Evolutionary conservation across 2,797 vertebrate genomes (phyloP).

Genomic region (Notamacropus eugenii): DNA sequence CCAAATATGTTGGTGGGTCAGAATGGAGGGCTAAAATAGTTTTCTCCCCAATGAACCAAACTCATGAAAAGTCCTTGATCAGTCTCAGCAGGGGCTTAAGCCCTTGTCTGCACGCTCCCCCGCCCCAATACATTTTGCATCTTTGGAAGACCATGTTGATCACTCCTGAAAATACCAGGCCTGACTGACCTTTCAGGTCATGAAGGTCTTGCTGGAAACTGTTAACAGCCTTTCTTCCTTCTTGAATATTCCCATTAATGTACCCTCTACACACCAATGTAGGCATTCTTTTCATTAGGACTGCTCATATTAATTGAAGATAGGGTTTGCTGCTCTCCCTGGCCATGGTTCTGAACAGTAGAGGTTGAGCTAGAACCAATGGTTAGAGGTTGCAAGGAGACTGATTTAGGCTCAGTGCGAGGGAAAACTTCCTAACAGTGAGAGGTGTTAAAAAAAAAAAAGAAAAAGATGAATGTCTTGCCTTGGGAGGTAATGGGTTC

Average conservation of each 20-base stretch:
- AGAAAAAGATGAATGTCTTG: neutral
- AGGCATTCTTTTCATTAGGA: neutral
- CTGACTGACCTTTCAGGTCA: neutral
- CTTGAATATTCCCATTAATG: neutral
- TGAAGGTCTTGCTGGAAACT: neutral
- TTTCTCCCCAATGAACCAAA: neutral
- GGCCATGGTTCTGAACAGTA: neutral
- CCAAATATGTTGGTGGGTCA: neutral
- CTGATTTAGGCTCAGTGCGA: neutral
- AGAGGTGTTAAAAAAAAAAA: neutral
- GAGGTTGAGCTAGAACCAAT: neutral
- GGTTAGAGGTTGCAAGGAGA: neutral
- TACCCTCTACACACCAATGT: neutral
- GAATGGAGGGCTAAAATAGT: neutral
- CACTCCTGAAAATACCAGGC: neutral
- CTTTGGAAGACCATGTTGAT: neutral
- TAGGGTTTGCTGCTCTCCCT: neutral
- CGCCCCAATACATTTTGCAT: neutral
- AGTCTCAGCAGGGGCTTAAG: neutral
- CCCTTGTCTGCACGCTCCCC: neutral
- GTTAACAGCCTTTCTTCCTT: neutral
- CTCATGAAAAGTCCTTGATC: neutral
- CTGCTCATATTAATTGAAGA: neutral
- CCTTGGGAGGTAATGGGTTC: neutral
- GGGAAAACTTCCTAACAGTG: neutral